Evolutionary conservation across 1,140 invertebrate species (phyloP).

Genomic region (Antheraea mylitta): DNA sequence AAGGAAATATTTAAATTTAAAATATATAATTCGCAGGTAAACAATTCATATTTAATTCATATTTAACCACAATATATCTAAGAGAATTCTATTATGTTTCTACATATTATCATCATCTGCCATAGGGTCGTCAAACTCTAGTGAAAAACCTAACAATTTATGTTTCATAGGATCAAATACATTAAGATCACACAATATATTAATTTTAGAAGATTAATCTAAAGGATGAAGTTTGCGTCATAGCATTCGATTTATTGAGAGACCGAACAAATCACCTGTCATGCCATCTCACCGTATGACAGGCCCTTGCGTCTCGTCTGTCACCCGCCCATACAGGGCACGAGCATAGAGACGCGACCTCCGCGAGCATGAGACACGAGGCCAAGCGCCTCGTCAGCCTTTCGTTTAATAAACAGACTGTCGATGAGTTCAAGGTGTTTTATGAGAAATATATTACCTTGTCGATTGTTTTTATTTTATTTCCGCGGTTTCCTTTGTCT

Average conservation of each 20-base stretch:
- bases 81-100: too few relatives aligned
- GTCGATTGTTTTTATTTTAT: slow-evolving; percentile 26
- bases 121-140: too few relatives aligned
- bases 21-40: too few relatives aligned
- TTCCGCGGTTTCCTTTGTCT: slow-evolving; percentile 16
- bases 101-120: too few relatives aligned
- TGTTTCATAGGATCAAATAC: too few relatives aligned
- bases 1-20: too few relatives aligned
- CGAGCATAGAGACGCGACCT: slow-evolving; percentile 54
- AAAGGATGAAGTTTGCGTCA: neutral
- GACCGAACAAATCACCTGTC: slow-evolving; percentile 4
- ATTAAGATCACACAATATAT: too few relatives aligned
- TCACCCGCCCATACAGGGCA: slow-evolving; percentile 58
- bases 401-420: slow-evolving; percentile 33
- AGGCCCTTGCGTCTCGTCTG: slow-evolving; percentile 28
- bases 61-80: too few relatives aligned
- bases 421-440: slow-evolving; percentile 30
- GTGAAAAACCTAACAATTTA: too few relatives aligned
- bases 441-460: slow-evolving; percentile 18
- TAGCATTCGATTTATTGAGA: slow-evolving; percentile 6
- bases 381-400: slow-evolving; percentile 36
- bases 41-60: too few relatives aligned
- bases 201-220: neutral
- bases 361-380: slow-evolving; percentile 42
- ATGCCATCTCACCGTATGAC: neutral